A percentile compares a stretch with the other conserved stretches of the same genome.
Conservation (phyloP, 2,797 vertebrate species). For the Chlorospingus flavigularis region DNA sequence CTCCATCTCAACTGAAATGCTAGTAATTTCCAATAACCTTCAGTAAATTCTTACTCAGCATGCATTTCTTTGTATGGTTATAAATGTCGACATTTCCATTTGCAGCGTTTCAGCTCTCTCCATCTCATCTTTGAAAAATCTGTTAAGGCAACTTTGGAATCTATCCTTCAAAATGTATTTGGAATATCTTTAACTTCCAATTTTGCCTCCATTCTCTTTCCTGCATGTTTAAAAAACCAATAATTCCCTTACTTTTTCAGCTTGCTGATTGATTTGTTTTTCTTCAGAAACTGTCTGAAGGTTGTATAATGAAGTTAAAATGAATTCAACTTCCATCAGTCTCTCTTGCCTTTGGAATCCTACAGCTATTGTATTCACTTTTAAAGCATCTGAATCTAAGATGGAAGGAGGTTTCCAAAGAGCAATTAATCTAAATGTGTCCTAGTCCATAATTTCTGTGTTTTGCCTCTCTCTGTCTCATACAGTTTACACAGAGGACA, state of each 20-base stretch:
- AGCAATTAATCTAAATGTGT: background rate
- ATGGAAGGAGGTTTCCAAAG: background rate
- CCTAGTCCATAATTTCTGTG: background rate
- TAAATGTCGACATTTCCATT: background rate
- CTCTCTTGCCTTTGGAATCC: slow-evolving; percentile 16
- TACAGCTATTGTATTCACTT: background rate
- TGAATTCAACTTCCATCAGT: background rate
- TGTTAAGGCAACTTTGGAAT: background rate
- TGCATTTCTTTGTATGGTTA: background rate
- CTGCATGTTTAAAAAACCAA: background rate
- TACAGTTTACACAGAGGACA: background rate
- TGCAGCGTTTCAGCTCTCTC: background rate
- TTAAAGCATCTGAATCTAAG: background rate
- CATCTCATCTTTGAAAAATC: background rate
- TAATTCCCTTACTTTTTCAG: background rate
- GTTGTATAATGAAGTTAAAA: background rate
- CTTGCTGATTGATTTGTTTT: background rate
- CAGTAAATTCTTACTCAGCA: background rate
- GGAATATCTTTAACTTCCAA: background rate
- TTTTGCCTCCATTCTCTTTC: background rate
- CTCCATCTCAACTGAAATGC: background rate
- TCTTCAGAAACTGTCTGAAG: background rate
- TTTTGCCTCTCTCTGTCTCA: background rate
- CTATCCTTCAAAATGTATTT: background rate
- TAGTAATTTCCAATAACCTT: background rate